Evolutionary conservation across 2,888 invertebrate genomes (phyloP), one percentile per base, ranked within the genome.

Genomic region (Smittia sp.): DNA sequence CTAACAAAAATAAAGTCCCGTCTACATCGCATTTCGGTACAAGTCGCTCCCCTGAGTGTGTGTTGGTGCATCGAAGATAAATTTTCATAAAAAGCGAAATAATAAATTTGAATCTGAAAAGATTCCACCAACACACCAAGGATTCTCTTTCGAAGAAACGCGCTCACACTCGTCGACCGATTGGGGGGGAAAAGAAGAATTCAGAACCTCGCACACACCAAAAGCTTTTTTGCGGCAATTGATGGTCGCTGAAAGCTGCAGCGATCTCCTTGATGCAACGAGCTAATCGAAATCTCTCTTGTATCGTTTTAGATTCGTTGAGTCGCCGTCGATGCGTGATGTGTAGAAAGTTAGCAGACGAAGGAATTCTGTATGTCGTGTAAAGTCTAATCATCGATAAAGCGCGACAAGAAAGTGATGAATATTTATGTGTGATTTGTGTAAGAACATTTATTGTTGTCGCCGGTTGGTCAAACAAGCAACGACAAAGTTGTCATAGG

Each of bases 21-120:
- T 46, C 46, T 46, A 46, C 46, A 46, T 46, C 46, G 46, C 46
- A 46, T 46, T 32, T 32, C n/a, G 46, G n/a, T 39, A n/a, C n/a
- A n/a, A n/a, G n/a, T n/a, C n/a, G n/a, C n/a, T n/a, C n/a, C n/a
- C n/a, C 46, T 46, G 46, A 32, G 9, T n/a, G 2, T 46, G 46
- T 46, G 46, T 46, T 46, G 46, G 46, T 46, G 46, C 46, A 46
- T 46, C 46, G 15, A 46, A 46, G 32, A 32, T 32, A 32, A 46
- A 46, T 46, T 15, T 46, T 46, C 13, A 46, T 32, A 46, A 46
- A 46, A 46, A 15, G 15, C 13, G 46, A 46, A 46, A 46, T 46
- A 46, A 46, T 46, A 46, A 46, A 46, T 46, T 46, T 46, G n/a
- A 46, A 46, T 46, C 46, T 46, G 46, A 46, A 46, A 46, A 46